These are phyloP conservation scores for Sparidentex hasta DNA, from an alignment of 2,797 vertebrate genomes.

Conservation along the genomic window DNA sequence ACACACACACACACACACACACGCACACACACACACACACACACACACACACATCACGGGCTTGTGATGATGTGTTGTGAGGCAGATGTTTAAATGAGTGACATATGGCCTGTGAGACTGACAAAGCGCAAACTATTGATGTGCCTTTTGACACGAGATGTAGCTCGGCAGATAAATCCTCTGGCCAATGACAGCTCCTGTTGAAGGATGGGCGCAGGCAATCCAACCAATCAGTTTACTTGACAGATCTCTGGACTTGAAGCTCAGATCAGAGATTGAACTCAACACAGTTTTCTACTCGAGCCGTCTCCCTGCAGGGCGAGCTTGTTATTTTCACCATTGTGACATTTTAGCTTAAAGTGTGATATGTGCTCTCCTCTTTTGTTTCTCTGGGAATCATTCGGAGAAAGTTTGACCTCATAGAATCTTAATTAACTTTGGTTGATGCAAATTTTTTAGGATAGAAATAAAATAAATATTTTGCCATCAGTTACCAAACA, in stretches of 20 bases:
- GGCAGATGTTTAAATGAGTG: constrained; percentile 66
- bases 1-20: background rate
- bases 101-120: constrained; percentile 59
- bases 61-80: constrained; percentile 32
- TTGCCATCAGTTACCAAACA: constrained; percentile 30
- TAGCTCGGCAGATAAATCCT: constrained; percentile 70
- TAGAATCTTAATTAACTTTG: constrained; percentile 29
- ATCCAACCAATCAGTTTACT: constrained; percentile 74
- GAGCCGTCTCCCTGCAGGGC: constrained; percentile 28
- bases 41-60: background rate
- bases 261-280: constrained; percentile 65
- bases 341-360: constrained; percentile 35
- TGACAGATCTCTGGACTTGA: constrained; percentile 75
- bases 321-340: constrained; percentile 18
- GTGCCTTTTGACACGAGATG: constrained; percentile 70
- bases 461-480: constrained; percentile 5
- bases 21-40: background rate
- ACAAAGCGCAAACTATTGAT: constrained; percentile 68
- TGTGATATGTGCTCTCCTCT: constrained; percentile 3
- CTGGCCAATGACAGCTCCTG: constrained; percentile 65
- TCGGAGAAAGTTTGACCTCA: constrained; percentile 4
- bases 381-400: constrained; percentile 31
- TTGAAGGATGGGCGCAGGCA: constrained; percentile 69
- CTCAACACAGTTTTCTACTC: constrained; percentile 30
- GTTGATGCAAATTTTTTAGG: constrained; percentile 9